phyloP scores from a whole-genome alignment of 53 echinoderm and acorn worm species.

The Hippasteria phrygiana region DNA sequence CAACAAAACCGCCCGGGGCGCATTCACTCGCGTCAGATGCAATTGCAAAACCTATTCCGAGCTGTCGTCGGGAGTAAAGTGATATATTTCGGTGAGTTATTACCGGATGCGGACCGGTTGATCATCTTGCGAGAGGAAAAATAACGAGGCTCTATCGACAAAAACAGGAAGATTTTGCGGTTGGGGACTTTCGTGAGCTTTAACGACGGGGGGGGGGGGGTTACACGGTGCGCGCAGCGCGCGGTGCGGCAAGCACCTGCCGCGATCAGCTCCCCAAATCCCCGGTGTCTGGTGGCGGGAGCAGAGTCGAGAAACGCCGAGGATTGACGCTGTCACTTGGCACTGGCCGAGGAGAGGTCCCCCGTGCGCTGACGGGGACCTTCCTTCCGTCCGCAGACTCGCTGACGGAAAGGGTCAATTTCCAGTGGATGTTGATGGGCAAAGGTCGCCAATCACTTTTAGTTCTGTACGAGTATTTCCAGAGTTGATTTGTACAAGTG shows the following conservation, averaged over 20 bases:
- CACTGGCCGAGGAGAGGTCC: conserved; percentile 12
- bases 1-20: conserved; percentile 23
- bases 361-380: background rate
- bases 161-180: conserved; percentile 63
- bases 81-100: conserved; percentile 24
- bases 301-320: background rate
- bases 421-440: conserved; percentile 7
- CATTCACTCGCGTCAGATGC: conserved; percentile 27
- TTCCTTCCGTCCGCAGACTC: conserved; percentile 32
- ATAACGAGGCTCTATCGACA: background rate
- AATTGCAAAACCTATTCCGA: conserved; percentile 30
- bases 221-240: background rate
- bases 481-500: conserved; percentile 19
- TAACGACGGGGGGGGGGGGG: background rate
- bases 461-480: background rate
- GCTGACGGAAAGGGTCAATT: conserved; percentile 58
- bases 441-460: conserved; percentile 6
- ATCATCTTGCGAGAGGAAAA: conserved; percentile 22
- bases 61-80: conserved; percentile 48
- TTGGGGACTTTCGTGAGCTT: background rate
- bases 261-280: conserved; percentile 20
- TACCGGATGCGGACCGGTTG: conserved; percentile 45
- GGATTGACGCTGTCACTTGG: conserved; percentile 55
- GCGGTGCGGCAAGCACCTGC: conserved; percentile 35
- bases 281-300: conserved; percentile 43